Base-by-base conservation (phyloP, 2,888 invertebrate species). In the Loripinus fragilis region DNA sequence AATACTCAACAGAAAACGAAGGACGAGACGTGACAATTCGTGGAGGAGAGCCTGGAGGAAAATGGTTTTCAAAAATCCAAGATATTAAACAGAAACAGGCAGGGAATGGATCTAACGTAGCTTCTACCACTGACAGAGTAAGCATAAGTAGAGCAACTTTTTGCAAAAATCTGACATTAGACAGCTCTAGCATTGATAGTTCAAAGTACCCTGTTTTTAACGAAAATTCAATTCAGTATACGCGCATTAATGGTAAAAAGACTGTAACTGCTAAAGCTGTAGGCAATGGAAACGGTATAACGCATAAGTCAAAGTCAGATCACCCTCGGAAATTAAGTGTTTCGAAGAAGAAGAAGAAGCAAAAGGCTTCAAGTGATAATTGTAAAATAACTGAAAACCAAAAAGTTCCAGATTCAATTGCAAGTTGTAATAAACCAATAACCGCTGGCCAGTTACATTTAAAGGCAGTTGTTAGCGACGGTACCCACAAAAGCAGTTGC, bases 21-120 rank as follows among this genome's bases (percentile, higher is more conserved):
- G 82, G 79, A 17, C 45, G 10, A 0, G 35, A 45, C 20, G 67
- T 82, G n/a, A 38, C 50, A 12, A 77, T 82, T 2, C 71, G 82
- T 7, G 71, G 71, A 25, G 50, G 65, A 28, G 66, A 41, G 2
- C 67, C 67, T n/a, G 67, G 67, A 2, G 67, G 67, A 30, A 60
- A 2, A 8, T 60, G 60, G 60, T 60, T 33, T 60, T 60, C 60
- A 20, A 33, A 30, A 17, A 23, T 33, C 28, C 17, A 33, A 33
- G 33, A 60, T 5, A 33, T 60, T 5, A 20, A 23, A 60, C 3
- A 60, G 12, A 33, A 30, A 10, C n/a, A 7, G 5, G 17, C 17
- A 3, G 8, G 28, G 20, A 33, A 30, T 33, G 20, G 12, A 8
- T n/a, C 25, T 20, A 45, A 45, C n/a, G 20, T 2, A 17, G 20